Evolutionary conservation across 1,140 invertebrate genomes (phyloP), one percentile per base, ranked within the genome.

Genomic region (Akabosia matsudoensis): DNA sequence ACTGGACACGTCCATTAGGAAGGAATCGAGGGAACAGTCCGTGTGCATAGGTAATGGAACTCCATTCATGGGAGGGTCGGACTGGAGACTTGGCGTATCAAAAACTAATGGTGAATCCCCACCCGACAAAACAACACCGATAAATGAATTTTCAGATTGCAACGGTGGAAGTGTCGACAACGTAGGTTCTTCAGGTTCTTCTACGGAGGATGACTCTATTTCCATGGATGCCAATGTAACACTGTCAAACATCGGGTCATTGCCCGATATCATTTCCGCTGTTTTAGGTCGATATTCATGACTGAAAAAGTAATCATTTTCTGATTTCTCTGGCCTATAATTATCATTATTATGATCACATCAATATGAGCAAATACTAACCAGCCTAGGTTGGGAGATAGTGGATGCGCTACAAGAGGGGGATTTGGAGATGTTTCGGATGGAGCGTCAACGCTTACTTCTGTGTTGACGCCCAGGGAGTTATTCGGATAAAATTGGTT

Each of bases 261-360:
- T 67, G 3, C 31, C 61, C 61, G 61, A 67, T 10, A 67, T 67
- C 26, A 67, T 67, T 34, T 79, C 75, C 54, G 75, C 74, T 33
- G 78, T 75, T 75, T 79, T 79, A 34, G 76, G 78, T 64, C 76
- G 67, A 72, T 75, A 77, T 73, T 79, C 52, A 34, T 74, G 22
- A 33, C 76, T 77, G 26, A 74, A 74, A 77, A 14, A 70, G 54
- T 61, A 67, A 67, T 67, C 28, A 67, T 67, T 24, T 7, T 30
- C 31, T 67, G 24, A 3, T 67, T 30, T 67, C 61, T 67, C 3
- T 30, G 28, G 54, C 61, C 22, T n/a, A 4, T 30, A 30, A 30
- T 22, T 67, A 3, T 7, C 30, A 30, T 30, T 31, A 67, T 67
- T 67, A 67, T 61, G 13, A 61, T 67, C 61, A 67, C 61, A 67